phyloP scores from a whole-genome alignment of 2,888 invertebrate genomes.

The Barypeithes pellucidus region DNA sequence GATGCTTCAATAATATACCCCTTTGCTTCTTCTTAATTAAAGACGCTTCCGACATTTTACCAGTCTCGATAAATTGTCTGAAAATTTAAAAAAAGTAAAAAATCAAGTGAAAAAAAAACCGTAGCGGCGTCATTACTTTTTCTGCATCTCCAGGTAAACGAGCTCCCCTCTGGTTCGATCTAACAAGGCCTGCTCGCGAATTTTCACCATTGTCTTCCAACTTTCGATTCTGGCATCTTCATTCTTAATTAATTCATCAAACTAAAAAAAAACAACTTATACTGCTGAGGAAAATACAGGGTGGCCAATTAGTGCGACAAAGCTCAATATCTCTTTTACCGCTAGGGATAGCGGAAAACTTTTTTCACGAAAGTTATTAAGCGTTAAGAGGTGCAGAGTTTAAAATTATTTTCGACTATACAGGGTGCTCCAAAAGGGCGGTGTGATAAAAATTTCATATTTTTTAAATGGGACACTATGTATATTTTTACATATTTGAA shows the following conservation, averaged over 20 bases:
- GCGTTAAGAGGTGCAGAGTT: no score
- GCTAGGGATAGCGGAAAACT: no score
- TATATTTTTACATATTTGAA: no score
- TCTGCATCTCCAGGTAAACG: constrained; percentile 79
- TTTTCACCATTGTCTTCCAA: constrained; percentile 77
- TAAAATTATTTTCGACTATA: no score
- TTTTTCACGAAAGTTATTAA: no score
- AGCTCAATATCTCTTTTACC: no score
- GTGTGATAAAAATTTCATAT: no score
- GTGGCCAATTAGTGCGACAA: no score
- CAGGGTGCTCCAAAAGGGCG: no score
- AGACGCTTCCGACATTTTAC: constrained; percentile 74
- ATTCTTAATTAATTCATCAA: constrained; percentile 78
- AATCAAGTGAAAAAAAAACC: constrained; percentile 5
- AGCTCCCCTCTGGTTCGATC: constrained; percentile 80
- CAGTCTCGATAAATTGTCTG: constrained; percentile 73
- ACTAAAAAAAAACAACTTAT: constrained; percentile 60
- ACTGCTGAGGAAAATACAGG: no score
- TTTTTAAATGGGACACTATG: no score
- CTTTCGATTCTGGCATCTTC: constrained; percentile 80
- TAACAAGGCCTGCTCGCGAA: constrained; percentile 78
- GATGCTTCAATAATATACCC: constrained; percentile 77
- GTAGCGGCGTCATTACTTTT: constrained; percentile 67
- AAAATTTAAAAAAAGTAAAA: constrained; percentile 48
- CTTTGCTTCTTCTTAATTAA: constrained; percentile 80